Evolutionary conservation across 1,140 invertebrate species (phyloP).

Genomic region (Calliopsis andreniformis): DNA sequence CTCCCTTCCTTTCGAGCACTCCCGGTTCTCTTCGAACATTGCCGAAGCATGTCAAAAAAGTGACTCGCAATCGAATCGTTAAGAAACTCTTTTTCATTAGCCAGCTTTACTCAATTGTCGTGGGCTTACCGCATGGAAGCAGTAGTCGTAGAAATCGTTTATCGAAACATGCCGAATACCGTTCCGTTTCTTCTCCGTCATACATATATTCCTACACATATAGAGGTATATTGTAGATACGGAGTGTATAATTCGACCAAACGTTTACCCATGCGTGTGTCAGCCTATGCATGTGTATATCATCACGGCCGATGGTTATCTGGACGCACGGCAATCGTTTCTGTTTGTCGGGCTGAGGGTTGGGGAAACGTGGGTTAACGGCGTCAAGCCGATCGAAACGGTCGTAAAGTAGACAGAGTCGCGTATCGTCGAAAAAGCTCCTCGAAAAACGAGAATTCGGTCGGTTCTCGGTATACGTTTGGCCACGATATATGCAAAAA

Average conservation of each 20-base stretch:
- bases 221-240: too few species aligned
- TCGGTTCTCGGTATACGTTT: conserved; percentile 51
- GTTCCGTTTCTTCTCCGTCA: neutral
- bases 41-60: too few species aligned
- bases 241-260: conserved; percentile 47
- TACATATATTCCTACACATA: too few species aligned
- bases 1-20: neutral
- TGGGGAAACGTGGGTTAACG: neutral
- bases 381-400: conserved; percentile 60
- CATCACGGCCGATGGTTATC: conserved; percentile 53
- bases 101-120: too few species aligned
- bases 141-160: too few species aligned
- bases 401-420: conserved; percentile 66
- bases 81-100: too few species aligned
- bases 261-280: conserved; percentile 53
- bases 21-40: neutral
- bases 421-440: conserved; percentile 62
- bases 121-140: too few species aligned
- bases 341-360: conserved; percentile 15
- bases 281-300: conserved; percentile 53
- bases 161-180: neutral
- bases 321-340: conserved; percentile 45
- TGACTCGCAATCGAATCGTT: too few species aligned
- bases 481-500: conserved; percentile 65
- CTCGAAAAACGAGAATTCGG: conserved; percentile 63